Base-by-base conservation (phyloP, 2,888 invertebrate species). In the Coelinius sp. region DNA sequence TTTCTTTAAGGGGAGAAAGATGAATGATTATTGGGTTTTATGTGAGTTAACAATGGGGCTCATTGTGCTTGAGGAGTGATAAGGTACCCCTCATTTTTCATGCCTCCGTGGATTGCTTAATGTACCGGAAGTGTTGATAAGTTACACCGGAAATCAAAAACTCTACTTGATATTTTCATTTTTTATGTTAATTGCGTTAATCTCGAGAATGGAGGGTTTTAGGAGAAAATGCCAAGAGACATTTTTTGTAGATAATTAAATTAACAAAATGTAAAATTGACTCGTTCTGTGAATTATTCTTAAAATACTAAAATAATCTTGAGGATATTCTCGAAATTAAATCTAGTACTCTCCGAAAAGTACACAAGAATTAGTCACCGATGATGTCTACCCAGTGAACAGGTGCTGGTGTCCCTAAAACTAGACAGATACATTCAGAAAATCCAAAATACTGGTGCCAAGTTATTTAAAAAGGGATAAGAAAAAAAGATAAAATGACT, bases 51-150 rank as follows among this genome's bases (percentile, higher is more conserved):
- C 46, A 49, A 49, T 49, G 46, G 17, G 46, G 46, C 8, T 7
- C 20, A 49, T 49, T 20, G 20, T 49, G 46, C 46, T 49, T 41
- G 41, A 41, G 41, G n/a, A 41, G 17, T 49, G 46, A 49, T 49
- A 49, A 49, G 46, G 46, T 17, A n/a, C 46, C 46, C 46, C 46
- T 49, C 46, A 53, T 53, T 53, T 25, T 10, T 10, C 53, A 53
- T 17, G 20, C 49, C n/a, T 25, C 17, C 53, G 24, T n/a, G 25
- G 25, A 53, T 53, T 74, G 78, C 75, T 75, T 76, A 81, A 81
- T 77, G 79, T 79, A 75, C 76, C 80, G 79, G 80, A 81, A 81
- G 79, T 76, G 71, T 73, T 73, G 81, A 81, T 81, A 81, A 79
- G 78, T 78, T 75, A 79, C 72, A 75, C 75, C 73, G 68, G 68